Evolutionary conservation across 2,797 vertebrate species (phyloP), one percentile per base, ranked within the genome.

Genomic region (Otus scops): DNA sequence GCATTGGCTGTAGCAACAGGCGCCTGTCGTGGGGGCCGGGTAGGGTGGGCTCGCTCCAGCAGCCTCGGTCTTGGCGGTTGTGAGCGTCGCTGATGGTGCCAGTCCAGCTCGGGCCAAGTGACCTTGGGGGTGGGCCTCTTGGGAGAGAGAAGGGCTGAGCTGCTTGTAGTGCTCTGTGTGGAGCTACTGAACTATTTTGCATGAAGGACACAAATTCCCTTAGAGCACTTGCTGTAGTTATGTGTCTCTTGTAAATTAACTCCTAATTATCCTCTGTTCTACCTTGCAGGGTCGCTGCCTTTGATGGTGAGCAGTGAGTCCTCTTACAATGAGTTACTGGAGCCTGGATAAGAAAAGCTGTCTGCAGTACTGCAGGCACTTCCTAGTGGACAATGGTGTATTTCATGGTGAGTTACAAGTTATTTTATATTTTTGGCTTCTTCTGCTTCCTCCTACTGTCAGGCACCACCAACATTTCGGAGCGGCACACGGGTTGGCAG

Each of bases 351-450:
- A 97, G 95, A 98, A 97, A 88, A 98, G 95, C 91, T 98, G 98
- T 45, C 98, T 99, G 71, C 99, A 98, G 95, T 99, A 99, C 96
- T 98, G 99, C 93, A 96, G 99, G 38, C 99, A 99, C 97, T 99
- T 99, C 97, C 97, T 99, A 45, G 98, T 98, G 63, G 99, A 99
- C 98, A 99, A 99, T 94, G 98, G 99, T n/a, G 97, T 95, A 63
- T 99, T 99, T 97, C 99, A 99, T 5, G 99, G 99, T 99, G 97
- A 98, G 98, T 92, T 10, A 20, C 30, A n/a, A 22, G 8, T 12
- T 27, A 6, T 6, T 3, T 27, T 8, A 23, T 6, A 0, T 10
- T 28, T 28, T 30, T 30, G 28, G 13, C 32, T 9, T 1, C 4
- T 7, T 0, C 2, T 0, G 13, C 32, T 65, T 22, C 28, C 19